A percentile compares a stretch with the other conserved stretches of the same genome.
Evolutionary conservation across 2,888 invertebrate species (phyloP).

Genomic region (Cryptocephalus moraei): DNA sequence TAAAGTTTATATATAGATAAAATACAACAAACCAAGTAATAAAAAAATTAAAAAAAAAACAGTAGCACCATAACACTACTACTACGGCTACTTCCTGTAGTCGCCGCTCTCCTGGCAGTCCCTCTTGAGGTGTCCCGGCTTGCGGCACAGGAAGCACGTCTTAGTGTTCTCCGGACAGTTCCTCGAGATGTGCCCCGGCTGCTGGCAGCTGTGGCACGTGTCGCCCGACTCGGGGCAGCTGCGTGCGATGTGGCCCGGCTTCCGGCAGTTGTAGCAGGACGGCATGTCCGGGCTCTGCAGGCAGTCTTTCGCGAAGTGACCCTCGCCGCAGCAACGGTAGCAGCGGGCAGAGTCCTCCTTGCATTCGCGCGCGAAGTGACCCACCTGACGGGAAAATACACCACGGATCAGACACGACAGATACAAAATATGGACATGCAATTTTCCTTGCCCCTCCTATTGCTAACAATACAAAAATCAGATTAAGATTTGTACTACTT

Average conservation of each 20-base stretch:
- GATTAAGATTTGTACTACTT: too few species aligned
- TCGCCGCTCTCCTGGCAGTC: constrained; percentile 79
- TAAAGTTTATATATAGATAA: too few species aligned
- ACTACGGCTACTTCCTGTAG: constrained; percentile 42
- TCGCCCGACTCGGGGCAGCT: constrained; percentile 64
- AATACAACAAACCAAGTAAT: too few species aligned
- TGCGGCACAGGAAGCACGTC: constrained; percentile 89
- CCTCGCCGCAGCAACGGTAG: constrained; percentile 84
- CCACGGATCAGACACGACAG: too few species aligned
- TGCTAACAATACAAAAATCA: too few species aligned
- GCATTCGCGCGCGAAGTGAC: constrained; percentile 89
- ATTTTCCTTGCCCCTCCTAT: too few species aligned
- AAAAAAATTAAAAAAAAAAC: too few species aligned
- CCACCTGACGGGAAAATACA: constrained; percentile 40
- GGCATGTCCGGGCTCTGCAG: constrained; percentile 68
- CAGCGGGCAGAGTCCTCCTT: constrained; percentile 86
- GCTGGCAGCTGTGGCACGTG: constrained; percentile 92
- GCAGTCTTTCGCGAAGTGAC: constrained; percentile 90
- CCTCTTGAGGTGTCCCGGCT: constrained; percentile 82
- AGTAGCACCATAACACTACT: not conserved
- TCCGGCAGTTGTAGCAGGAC: constrained; percentile 93
- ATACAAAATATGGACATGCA: too few species aligned
- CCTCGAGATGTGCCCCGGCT: constrained; percentile 81
- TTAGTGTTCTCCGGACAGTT: constrained; percentile 76
- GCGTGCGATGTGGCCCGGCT: constrained; percentile 85